These are phyloP conservation scores for Apaloderma vittatum DNA, from an alignment of 2,113 vertebrate species.

Conservation along the genomic window DNA sequence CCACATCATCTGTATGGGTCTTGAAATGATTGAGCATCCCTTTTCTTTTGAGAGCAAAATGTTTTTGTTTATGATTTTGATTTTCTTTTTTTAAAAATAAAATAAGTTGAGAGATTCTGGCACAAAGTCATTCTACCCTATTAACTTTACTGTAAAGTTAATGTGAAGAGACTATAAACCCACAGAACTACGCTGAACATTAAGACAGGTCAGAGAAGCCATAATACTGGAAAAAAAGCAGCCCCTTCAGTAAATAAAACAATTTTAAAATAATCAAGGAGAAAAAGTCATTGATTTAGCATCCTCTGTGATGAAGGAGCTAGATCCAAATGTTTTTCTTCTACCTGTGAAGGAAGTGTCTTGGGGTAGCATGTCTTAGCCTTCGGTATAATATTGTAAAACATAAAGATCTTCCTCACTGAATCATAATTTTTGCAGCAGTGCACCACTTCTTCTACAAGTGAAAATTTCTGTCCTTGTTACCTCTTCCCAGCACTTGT, in stretches of 20 bases:
- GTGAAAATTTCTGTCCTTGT: background rate
- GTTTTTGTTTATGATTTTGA: background rate
- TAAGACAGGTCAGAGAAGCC: background rate
- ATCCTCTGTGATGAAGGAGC: background rate
- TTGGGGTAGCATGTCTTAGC: background rate
- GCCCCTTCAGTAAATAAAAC: background rate
- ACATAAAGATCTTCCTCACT: conserved; percentile 5
- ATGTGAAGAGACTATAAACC: conserved; percentile 56
- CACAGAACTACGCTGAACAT: background rate
- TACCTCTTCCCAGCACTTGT: background rate
- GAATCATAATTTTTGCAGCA: conserved; percentile 14
- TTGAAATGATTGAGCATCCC: conserved; percentile 15
- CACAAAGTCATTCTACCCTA: conserved; percentile 51
- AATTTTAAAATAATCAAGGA: background rate
- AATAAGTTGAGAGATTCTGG: conserved; percentile 59
- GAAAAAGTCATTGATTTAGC: background rate
- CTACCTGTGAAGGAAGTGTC: background rate
- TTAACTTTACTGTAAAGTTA: conserved; percentile 59
- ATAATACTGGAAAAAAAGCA: conserved; percentile 3
- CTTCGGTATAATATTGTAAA: conserved; percentile 14
- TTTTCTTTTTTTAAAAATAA: background rate
- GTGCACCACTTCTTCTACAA: background rate
- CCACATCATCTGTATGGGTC: background rate
- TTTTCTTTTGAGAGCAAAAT: background rate
- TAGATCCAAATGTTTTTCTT: background rate